phyloP scores from a whole-genome alignment of 92 coral and sea anemone species.

The Porites rus region DNA sequence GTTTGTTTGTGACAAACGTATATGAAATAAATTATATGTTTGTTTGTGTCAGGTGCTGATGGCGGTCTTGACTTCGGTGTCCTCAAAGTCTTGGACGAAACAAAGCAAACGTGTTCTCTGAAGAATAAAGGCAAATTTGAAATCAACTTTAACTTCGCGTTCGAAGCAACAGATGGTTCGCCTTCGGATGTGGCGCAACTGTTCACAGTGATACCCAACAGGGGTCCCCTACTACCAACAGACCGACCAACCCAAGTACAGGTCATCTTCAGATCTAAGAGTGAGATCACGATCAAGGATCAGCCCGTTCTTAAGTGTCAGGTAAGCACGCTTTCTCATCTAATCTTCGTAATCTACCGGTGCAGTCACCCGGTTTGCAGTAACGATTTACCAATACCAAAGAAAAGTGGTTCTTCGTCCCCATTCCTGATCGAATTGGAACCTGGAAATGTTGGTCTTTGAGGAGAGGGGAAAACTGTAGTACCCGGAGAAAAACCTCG shows the following conservation, averaged over 20 bases:
- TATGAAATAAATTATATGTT: neutral
- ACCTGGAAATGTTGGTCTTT: too few species aligned
- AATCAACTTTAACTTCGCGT: conserved; percentile 92
- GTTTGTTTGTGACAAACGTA: too few species aligned
- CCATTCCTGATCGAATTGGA: too few species aligned
- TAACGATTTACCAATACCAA: too few species aligned
- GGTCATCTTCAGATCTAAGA: conserved; percentile 94
- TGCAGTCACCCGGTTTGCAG: too few species aligned
- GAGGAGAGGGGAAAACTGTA: too few species aligned
- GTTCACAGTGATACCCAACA: conserved; percentile 90
- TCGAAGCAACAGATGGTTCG: conserved; percentile 78
- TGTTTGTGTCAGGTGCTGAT: conserved; percentile 82
- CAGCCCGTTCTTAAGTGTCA: conserved; percentile 94
- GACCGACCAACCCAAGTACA: conserved; percentile 98
- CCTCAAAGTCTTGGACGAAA: conserved; percentile 94
- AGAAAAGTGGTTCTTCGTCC: too few species aligned
- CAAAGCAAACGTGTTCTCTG: conserved; percentile 93
- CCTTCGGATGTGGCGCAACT: conserved; percentile 80
- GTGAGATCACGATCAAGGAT: conserved; percentile 90
- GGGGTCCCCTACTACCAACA: conserved; percentile 92
- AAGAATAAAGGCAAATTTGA: conserved; percentile 98
- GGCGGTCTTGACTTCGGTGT: conserved; percentile 99
- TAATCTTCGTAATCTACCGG: too few species aligned
- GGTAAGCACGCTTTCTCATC: conserved; percentile 46
- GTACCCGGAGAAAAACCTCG: too few species aligned